phyloP scores from a whole-genome alignment of 2,888 invertebrate species.

The Protophormia terraenovae region DNA sequence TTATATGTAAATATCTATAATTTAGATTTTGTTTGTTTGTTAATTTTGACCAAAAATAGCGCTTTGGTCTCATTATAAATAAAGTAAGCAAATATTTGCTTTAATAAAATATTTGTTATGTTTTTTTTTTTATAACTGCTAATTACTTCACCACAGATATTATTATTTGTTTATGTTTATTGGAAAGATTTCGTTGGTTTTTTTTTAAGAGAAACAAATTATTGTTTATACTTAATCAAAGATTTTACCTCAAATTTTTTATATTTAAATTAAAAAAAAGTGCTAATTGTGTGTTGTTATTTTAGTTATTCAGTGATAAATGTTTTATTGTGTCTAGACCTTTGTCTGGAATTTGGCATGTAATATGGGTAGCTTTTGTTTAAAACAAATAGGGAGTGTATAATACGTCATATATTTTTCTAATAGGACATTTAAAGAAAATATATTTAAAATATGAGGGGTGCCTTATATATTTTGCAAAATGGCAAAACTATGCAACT shows the following conservation, averaged over 20 bases:
- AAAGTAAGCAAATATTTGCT: constrained; percentile 1
- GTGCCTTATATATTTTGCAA: too few relatives aligned
- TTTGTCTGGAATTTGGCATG: too few relatives aligned
- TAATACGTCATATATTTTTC: too few relatives aligned
- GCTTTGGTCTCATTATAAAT: neutral
- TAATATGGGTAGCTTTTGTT: too few relatives aligned
- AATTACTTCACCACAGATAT: constrained; percentile 8
- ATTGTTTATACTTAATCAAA: neutral
- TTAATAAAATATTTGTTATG: neutral
- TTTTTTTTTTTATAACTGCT: constrained; percentile 2
- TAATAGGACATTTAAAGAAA: too few relatives aligned
- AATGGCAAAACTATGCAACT: too few relatives aligned
- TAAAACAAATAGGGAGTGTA: too few relatives aligned
- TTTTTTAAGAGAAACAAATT: too few relatives aligned
- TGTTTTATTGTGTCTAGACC: neutral
- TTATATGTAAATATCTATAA: neutral
- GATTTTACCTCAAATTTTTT: neutral
- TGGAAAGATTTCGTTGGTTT: neutral
- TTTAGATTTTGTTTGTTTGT: neutral
- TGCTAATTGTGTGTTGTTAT: neutral
- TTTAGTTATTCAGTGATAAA: neutral
- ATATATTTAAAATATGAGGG: too few relatives aligned
- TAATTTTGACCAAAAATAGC: neutral
- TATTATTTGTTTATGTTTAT: neutral
- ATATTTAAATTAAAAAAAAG: neutral